These are phyloP conservation scores for Drosophila melanosoma DNA, from an alignment of 2,888 invertebrate genomes.

Conservation along the genomic window DNA sequence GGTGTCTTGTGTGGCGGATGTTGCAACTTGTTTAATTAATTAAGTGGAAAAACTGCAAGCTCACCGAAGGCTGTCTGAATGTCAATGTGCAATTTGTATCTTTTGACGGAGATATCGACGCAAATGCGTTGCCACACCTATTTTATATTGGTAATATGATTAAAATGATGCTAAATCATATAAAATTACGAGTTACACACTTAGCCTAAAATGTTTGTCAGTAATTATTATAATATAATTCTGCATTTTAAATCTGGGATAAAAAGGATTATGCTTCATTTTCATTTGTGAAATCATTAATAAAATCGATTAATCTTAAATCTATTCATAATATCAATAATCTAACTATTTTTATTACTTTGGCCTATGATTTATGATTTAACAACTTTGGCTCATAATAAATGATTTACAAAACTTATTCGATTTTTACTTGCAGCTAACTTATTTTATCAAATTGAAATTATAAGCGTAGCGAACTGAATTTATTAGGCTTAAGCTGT, in stretches of 20 bases:
- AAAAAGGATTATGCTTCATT: not conserved
- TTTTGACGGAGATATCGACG: constrained; percentile 50
- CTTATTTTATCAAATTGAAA: not conserved
- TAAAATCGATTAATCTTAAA: too few relatives aligned
- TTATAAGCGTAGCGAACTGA: not conserved
- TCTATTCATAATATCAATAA: too few relatives aligned
- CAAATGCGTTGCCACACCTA: constrained; percentile 8
- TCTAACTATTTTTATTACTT: too few relatives aligned
- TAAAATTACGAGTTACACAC: not conserved
- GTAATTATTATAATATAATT: not conserved
- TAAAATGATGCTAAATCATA: not conserved
- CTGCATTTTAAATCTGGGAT: not conserved
- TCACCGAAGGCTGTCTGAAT: constrained; percentile 72
- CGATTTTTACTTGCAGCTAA: not conserved
- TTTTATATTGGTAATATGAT: not conserved
- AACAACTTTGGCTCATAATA: not conserved
- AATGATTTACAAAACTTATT: not conserved
- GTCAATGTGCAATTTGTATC: constrained; percentile 78
- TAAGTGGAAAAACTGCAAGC: constrained; percentile 74
- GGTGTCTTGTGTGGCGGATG: constrained; percentile 68
- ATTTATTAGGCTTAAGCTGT: not conserved
- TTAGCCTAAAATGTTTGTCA: constrained; percentile 11
- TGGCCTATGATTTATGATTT: too few relatives aligned
- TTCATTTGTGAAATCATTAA: not conserved
- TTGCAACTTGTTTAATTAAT: constrained; percentile 76